These are phyloP conservation scores for Columba livia DNA, from an alignment of 2,113 vertebrate species.

Conservation along the genomic window DNA sequence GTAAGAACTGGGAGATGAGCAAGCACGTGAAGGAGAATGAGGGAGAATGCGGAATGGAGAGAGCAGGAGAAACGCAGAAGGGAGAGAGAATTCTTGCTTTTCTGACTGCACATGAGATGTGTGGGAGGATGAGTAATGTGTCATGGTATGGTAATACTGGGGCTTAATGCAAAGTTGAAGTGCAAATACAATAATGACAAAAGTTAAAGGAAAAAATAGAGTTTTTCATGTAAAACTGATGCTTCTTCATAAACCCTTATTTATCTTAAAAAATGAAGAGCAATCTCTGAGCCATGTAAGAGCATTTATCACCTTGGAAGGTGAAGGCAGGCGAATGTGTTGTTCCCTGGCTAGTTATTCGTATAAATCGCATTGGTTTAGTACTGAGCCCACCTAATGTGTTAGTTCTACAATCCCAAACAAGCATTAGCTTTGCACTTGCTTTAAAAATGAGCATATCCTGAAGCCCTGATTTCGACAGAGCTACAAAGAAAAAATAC, in stretches of 20 bases:
- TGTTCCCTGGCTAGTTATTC: neutral
- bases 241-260: slow-evolving; percentile 41
- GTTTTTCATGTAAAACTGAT: slow-evolving; percentile 30
- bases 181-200: slow-evolving; percentile 1
- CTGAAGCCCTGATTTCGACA: neutral
- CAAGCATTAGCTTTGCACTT: neutral
- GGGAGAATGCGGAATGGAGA: neutral
- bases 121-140: slow-evolving; percentile 34
- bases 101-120: neutral
- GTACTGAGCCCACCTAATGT: neutral
- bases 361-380: slow-evolving; percentile 11
- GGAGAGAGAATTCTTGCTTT: neutral
- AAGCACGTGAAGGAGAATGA: neutral
- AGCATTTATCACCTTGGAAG: slow-evolving; percentile 24
- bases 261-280: slow-evolving; percentile 40
- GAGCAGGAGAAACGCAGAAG: neutral
- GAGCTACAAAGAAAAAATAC: neutral
- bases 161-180: neutral
- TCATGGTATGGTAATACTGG: neutral
- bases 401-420: neutral
- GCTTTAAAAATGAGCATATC: neutral
- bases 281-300: neutral
- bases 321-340: neutral
- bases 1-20: neutral
- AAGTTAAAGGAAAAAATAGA: slow-evolving; percentile 13